phyloP scores from a whole-genome alignment of 2,113 vertebrate genomes.

The Mionectes macconnelli region DNA sequence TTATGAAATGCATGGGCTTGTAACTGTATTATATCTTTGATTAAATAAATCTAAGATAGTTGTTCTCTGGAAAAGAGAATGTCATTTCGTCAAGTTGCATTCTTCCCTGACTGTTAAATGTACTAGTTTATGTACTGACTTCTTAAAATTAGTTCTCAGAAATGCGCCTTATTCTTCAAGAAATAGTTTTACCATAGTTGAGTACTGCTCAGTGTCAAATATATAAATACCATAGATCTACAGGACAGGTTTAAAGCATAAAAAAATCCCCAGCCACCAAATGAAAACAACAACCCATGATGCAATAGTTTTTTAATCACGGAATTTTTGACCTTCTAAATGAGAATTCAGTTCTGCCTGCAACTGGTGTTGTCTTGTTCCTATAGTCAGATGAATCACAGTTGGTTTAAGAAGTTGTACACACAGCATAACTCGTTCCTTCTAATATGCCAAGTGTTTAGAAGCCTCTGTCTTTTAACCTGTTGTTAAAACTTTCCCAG shows the following conservation, averaged over 20 bases:
- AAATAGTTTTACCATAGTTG: background rate
- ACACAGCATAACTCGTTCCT: fast-evolving
- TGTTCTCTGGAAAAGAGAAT: background rate
- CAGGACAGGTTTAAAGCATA: background rate
- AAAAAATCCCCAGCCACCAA: background rate
- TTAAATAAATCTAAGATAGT: constrained; percentile 28
- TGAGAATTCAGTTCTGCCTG: background rate
- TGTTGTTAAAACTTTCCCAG: background rate
- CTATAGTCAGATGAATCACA: background rate
- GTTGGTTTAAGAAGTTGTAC: background rate
- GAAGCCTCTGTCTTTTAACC: background rate
- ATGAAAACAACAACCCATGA: background rate
- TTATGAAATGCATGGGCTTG: constrained; percentile 24
- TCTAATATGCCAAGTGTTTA: background rate
- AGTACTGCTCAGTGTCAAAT: background rate
- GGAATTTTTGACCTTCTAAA: background rate
- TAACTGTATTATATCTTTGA: constrained; percentile 5
- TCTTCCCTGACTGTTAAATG: background rate
- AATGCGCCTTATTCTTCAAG: background rate
- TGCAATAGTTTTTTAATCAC: background rate
- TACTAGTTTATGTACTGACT: background rate
- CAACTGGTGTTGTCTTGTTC: background rate
- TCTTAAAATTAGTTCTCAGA: background rate
- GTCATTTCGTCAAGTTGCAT: background rate
- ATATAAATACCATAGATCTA: background rate